These are phyloP conservation scores for Penaeus chinensis DNA, from an alignment of 1,140 invertebrate genomes.

Conservation along the genomic window DNA sequence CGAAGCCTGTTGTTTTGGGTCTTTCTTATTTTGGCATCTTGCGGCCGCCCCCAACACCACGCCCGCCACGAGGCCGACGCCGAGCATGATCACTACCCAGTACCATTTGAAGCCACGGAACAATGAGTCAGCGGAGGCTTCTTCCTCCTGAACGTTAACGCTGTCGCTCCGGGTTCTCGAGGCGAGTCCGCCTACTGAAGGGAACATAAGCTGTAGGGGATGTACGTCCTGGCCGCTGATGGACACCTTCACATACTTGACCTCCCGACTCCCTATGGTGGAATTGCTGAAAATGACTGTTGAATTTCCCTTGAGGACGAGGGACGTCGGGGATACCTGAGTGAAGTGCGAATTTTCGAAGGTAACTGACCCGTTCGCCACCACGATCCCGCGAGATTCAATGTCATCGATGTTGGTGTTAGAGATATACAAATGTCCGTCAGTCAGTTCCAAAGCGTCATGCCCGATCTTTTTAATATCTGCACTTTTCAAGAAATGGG, in stretches of 20 bases:
- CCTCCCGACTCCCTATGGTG: constrained; percentile 3
- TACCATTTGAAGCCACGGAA: constrained; percentile 31
- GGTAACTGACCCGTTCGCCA: too few relatives aligned
- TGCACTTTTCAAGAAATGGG: too few relatives aligned
- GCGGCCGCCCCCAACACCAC: constrained; percentile 37
- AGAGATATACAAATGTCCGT: too few relatives aligned
- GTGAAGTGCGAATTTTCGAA: too few relatives aligned
- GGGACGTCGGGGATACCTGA: neutral
- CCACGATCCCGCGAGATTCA: too few relatives aligned
- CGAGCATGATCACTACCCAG: constrained; percentile 43
- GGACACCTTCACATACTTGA: constrained; percentile 5
- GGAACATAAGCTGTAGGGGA: constrained; percentile 4
- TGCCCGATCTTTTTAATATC: too few relatives aligned
- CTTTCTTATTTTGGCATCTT: constrained; percentile 2
- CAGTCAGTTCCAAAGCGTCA: too few relatives aligned
- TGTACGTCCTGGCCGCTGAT: neutral
- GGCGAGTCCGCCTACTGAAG: neutral
- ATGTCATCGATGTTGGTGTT: too few relatives aligned
- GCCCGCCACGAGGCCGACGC: constrained; percentile 23
- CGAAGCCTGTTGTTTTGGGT: neutral
- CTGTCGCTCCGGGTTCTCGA: neutral
- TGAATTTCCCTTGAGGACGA: neutral
- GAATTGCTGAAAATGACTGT: constrained; percentile 6
- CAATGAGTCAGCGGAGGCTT: neutral
- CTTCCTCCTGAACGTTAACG: too few relatives aligned